Base-by-base conservation (phyloP, 2,797 vertebrate genomes). In the Danio kyathit region DNA sequence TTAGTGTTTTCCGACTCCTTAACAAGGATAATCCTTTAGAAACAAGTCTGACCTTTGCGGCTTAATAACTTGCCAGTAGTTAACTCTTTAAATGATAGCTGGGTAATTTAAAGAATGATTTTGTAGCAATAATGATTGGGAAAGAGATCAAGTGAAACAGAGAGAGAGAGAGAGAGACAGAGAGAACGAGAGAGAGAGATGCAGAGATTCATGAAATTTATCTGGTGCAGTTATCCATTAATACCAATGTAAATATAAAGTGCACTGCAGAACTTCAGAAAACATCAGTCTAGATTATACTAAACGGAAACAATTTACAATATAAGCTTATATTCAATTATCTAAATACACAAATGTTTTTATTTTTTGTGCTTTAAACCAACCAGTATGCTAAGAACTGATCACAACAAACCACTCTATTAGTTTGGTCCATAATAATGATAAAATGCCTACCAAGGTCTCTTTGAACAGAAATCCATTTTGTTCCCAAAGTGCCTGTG, bases 1-100 rank as follows among this genome's bases (percentile, higher is more conserved):
- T 98, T 97, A 97, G 96, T 97, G 96, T 97, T 97, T 97, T 97
- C 95, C 95, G 97, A 96, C 95, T 93, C 94, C 93, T 96, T 96
- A 96, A 96, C 94, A 96, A 94, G 92, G 92, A 91, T 93, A 94
- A 96, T 96, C 95, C 93, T 96, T 96, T 95, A 95, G 91, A 79
- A 88, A 89, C 89, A 89, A 89, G 89, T 88, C 88, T 93, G 93
- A 94, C 93, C 93, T 94, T 93, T 93, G 89, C 88, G 90, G 89
- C 89, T 87, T 91, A 87, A 88, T 81, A 83, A 72, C 74, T 79
- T 85, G 75, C 63, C 78, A 84, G 80, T 81, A 79, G 74, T 64
- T 65, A 51, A 84, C 79, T 79, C 83, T 82, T 84, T 82, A 86
- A 87, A 86, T 85, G 78, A 85, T 82, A 81, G 74, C 84, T 73